A percentile compares a stretch with the other conserved stretches of the same genome.
phyloP scores from a whole-genome alignment of 2,888 invertebrate species.

The Idaea straminata region DNA sequence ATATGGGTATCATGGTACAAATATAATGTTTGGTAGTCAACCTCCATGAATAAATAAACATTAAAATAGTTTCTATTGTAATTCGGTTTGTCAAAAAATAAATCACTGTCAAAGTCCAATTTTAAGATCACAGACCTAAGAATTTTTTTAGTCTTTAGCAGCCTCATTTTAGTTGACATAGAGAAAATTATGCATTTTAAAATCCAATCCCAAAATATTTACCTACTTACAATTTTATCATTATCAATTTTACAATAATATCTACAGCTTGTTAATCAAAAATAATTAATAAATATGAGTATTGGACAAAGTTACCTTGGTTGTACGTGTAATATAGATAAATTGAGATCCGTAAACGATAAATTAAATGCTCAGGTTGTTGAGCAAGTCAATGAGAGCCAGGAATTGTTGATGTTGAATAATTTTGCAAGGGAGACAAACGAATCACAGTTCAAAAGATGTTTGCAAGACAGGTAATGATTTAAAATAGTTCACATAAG shows the following conservation, averaged over 20 bases:
- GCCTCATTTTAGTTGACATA: too few species aligned
- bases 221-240: background rate
- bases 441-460: conserved; percentile 56
- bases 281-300: conserved; percentile 38
- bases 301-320: conserved; percentile 47
- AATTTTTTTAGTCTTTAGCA: too few species aligned
- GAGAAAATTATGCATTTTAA: too few species aligned
- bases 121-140: too few species aligned
- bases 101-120: too few species aligned
- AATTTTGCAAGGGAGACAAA: conserved; percentile 59
- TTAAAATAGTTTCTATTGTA: too few species aligned
- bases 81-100: too few species aligned
- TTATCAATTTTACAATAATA: background rate
- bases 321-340: conserved; percentile 36
- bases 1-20: too few species aligned
- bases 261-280: background rate
- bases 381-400: conserved; percentile 57
- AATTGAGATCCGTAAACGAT: conserved; percentile 46
- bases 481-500: background rate
- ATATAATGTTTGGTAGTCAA: too few species aligned
- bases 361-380: conserved; percentile 54
- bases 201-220: too few species aligned
- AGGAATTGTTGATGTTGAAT: conserved; percentile 63
- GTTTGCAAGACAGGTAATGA: conserved; percentile 53
- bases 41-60: too few species aligned